phyloP scores from a whole-genome alignment of 1,140 invertebrate species.

The Pachyrhynchus sulphureomaculatus region DNA sequence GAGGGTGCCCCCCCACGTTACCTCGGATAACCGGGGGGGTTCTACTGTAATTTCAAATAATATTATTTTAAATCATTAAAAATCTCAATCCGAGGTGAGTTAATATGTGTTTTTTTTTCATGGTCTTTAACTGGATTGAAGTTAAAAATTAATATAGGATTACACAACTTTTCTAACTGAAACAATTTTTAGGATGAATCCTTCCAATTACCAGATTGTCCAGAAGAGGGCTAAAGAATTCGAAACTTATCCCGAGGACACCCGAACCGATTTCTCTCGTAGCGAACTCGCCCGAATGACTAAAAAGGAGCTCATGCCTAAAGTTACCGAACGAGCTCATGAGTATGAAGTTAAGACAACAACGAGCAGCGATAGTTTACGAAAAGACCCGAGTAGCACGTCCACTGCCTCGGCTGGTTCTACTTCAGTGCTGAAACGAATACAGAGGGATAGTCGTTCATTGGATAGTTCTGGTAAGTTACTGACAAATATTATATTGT shows the following conservation, averaged over 20 bases:
- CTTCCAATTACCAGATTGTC: constrained; percentile 64
- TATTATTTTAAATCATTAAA: no score
- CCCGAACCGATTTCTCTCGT: constrained; percentile 67
- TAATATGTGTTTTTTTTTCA: no score
- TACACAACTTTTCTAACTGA: no score
- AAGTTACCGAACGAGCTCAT: constrained; percentile 70
- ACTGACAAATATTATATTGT: not conserved
- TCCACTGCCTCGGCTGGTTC: constrained; percentile 4
- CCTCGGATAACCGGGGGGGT: no score
- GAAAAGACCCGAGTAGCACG: constrained; percentile 15
- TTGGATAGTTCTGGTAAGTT: constrained; percentile 52
- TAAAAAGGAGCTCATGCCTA: constrained; percentile 68
- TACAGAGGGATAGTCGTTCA: constrained; percentile 51
- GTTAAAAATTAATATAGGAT: no score
- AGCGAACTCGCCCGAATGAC: constrained; percentile 72
- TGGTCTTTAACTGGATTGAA: no score
- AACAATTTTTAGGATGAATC: constrained; percentile 54
- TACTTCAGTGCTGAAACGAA: constrained; percentile 35
- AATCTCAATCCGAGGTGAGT: no score
- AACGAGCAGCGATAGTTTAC: constrained; percentile 40
- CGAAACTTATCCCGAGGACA: constrained; percentile 63
- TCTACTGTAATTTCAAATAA: no score
- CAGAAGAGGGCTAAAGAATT: constrained; percentile 72
- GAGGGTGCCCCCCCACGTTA: no score
- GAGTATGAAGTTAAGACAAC: constrained; percentile 69